Evolutionary conservation across 1,140 invertebrate species (phyloP).

Genomic region (Andrena cerasifolii): DNA sequence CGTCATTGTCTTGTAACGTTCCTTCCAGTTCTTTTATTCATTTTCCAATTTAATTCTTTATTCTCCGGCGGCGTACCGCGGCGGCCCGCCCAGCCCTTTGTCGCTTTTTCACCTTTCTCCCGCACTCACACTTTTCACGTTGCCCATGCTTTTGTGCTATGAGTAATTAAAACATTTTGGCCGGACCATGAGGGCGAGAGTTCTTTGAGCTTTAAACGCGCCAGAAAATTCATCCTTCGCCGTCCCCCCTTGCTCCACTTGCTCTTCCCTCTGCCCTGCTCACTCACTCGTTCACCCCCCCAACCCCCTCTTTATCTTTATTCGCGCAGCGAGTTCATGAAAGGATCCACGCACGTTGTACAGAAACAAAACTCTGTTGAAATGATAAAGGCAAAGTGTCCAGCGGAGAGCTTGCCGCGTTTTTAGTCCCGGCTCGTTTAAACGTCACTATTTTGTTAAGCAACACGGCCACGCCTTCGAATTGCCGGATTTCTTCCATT

Average conservation of each 20-base stretch:
- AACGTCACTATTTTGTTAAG: constrained; percentile 22
- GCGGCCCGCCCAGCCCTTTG: constrained; percentile 54
- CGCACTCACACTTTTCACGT: constrained; percentile 22
- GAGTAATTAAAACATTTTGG: constrained; percentile 77
- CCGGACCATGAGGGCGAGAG: constrained; percentile 58
- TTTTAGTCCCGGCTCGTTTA: constrained; percentile 24
- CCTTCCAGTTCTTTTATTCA: constrained; percentile 34
- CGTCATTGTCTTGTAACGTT: constrained; percentile 50
- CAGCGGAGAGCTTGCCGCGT: not conserved
- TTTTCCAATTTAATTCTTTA: constrained; percentile 65
- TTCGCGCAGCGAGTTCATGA: constrained; percentile 11
- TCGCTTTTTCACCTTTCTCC: constrained; percentile 62
- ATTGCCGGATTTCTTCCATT: not conserved
- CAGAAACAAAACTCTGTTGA: constrained; percentile 47
- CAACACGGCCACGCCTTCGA: not conserved
- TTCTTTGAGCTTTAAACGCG: constrained; percentile 72
- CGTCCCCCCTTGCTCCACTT: not conserved
- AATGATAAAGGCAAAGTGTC: constrained; percentile 46
- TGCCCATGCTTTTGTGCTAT: constrained; percentile 67
- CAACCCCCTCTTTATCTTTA: not conserved
- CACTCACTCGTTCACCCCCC: not conserved
- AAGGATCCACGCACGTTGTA: constrained; percentile 36
- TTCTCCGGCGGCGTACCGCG: constrained; percentile 22
- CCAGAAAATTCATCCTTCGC: constrained; percentile 67
- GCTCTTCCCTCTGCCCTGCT: not conserved